These are phyloP conservation scores for Ditylenchus dipsaci DNA, from an alignment of 1,140 invertebrate genomes.

Conservation along the genomic window DNA sequence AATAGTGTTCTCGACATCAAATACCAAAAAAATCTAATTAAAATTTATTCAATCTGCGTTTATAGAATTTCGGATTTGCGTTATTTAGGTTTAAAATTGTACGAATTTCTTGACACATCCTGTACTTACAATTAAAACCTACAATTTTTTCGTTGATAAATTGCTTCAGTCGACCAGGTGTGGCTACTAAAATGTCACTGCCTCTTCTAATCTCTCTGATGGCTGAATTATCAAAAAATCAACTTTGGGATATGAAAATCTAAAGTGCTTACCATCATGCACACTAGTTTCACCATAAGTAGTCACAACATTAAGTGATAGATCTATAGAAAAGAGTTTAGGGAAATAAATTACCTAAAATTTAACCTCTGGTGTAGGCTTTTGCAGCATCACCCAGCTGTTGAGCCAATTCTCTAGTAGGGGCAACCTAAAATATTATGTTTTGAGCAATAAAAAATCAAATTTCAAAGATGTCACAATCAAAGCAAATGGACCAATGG, in stretches of 20 bases:
- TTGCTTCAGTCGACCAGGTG: conserved; percentile 78
- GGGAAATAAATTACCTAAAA: background rate
- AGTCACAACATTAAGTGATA: background rate
- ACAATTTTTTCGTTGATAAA: conserved; percentile 32
- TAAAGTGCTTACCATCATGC: background rate
- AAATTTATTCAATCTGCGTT: no score
- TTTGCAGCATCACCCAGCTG: conserved; percentile 1
- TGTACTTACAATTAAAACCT: background rate
- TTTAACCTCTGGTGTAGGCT: background rate
- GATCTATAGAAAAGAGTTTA: background rate
- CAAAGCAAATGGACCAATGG: conserved; percentile 16
- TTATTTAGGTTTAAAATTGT: no score
- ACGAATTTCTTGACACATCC: no score
- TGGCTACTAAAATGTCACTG: conserved; percentile 72
- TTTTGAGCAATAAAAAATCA: no score
- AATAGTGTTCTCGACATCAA: no score
- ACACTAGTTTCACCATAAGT: conserved; percentile 28
- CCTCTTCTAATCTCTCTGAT: conserved; percentile 1
- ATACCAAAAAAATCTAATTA: no score
- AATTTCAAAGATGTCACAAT: background rate
- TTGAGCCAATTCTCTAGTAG: conserved; percentile 25
- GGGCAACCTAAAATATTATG: conserved; percentile 1
- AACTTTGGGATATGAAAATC: background rate
- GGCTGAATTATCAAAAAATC: background rate
- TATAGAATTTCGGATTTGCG: no score